Base-by-base conservation (phyloP, 2,797 vertebrate genomes). In the Sitta carolinensis region DNA sequence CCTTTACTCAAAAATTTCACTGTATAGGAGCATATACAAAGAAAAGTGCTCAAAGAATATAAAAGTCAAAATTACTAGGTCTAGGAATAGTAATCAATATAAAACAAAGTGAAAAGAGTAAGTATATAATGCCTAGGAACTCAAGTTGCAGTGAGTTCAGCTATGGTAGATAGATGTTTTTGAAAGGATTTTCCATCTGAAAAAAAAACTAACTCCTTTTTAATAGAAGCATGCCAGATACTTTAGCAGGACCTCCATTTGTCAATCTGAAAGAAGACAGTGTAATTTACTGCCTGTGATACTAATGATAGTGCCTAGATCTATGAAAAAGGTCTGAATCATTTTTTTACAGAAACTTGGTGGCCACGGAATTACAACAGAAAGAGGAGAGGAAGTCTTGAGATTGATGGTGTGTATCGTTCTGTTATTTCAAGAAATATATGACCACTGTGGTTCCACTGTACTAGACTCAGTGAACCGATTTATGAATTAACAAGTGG, bases 241-340 rank as follows among this genome's bases (percentile, higher is more conserved):
- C 61, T 93, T 97, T 94, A 84, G 55, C 20, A 84, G 73, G 94
- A 85, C 23, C 76, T 92, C 29, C 75, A 90, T 97, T 97, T 94
- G 74, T 93, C 93, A 97, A 26, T 55, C 78, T 89, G 74, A 87
- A 63, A 84, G 81, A 52, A 77, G 64, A 75, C 16, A 58, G 6
- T 54, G 66, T 91, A 92, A 97, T 92, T 96, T 94, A 96, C 80
- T 92, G 51, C 36, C 79, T 90, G 67, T 61, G 77, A 81, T 55
- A 52, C 5, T 90, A 95, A 95, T 38, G 9, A 70, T 77, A 91
- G 82, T 80, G 69, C 48, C 86, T 69, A 77, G 20, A 87, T 90
- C 62, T 93, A 55, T 79, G 69, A 90, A 87, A 82, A 73, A 68
- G 29, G 36, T 63, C 83, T 86, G 69, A 95, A 84, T 77, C 40